phyloP scores from a whole-genome alignment of 2,888 invertebrate genomes.

The Megastigmus dorsalis region DNA sequence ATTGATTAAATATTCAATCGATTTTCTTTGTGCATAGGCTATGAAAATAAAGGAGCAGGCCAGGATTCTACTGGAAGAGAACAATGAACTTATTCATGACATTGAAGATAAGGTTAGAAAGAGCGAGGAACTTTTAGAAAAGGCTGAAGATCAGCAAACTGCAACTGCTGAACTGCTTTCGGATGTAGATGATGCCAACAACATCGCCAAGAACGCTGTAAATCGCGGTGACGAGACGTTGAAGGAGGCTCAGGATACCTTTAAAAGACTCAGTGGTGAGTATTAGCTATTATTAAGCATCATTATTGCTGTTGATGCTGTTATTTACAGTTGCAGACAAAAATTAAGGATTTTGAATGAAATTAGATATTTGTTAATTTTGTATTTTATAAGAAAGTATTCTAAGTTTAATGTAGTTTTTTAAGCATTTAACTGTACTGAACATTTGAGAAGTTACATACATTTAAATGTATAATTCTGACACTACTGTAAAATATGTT shows the following conservation, averaged over 20 bases:
- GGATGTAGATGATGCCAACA: constrained; percentile 85
- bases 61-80: constrained; percentile 77
- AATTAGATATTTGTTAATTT: too few species aligned
- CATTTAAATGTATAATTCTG: too few species aligned
- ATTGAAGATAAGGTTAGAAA: constrained; percentile 81
- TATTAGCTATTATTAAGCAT: too few species aligned
- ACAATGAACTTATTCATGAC: constrained; percentile 78
- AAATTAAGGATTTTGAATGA: too few species aligned
- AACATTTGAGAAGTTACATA: too few species aligned
- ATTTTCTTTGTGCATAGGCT: constrained; percentile 70
- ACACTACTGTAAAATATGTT: too few species aligned
- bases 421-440: too few species aligned
- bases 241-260: constrained; percentile 86
- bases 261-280: constrained; percentile 82
- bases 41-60: constrained; percentile 78
- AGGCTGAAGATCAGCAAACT: constrained; percentile 83
- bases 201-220: constrained; percentile 88
- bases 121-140: constrained; percentile 82
- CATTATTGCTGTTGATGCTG: too few species aligned
- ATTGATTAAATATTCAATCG: too few species aligned
- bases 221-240: constrained; percentile 88
- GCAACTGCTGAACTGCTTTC: constrained; percentile 86
- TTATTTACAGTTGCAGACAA: too few species aligned
- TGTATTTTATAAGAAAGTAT: too few species aligned
- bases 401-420: too few species aligned